Base-by-base conservation (phyloP, 2,888 invertebrate species). In the Netelia virgata region DNA sequence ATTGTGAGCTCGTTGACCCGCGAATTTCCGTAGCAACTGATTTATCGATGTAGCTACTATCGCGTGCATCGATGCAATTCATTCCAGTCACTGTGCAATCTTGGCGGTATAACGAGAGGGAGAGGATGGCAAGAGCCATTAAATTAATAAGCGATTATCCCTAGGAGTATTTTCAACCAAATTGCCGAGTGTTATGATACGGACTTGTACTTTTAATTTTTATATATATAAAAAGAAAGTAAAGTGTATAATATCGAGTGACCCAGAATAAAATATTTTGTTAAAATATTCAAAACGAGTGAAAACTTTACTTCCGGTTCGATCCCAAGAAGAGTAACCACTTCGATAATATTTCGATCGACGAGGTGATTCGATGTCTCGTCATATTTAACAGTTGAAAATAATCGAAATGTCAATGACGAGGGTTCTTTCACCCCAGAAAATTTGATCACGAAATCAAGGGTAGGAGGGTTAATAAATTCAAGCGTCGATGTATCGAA, bases 21-120 rank as follows among this genome's bases (percentile, higher is more conserved):
- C 16, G 55, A 83, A 84, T 68, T 79, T 85, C 81, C 85, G 36
- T 79, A 70, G 77, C 82, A 86, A 87, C 86, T 87, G 82, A 76
- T 82, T 88, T 88, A 88, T 89, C 82, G 84, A 86, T 86, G 81
- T 87, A 88, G 87, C 87, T 53, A 77, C 73, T 28, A 66, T 83
- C 75, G 75, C 79, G 79, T 83, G 81, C 68, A 41, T 64, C 76
- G 59, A 63, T 41, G 77, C 74, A 64, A 81, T 84, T 28, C 64
- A 74, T 81, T 70, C 55, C 28, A 66, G 55, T 70, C 43, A 66
- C 74, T 61, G 36, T 69, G 18, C 74, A 69, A 74, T 47, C 20
- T 74, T 75, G 20, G 50, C 61, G 70, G n/a, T 43, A 69, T 76
- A 23, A 36, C 43, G 18, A 36, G 23, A 43, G 72, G 18, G 20